Base-by-base conservation (phyloP, 2,888 invertebrate genomes). In the Ptilodon capucinus region DNA sequence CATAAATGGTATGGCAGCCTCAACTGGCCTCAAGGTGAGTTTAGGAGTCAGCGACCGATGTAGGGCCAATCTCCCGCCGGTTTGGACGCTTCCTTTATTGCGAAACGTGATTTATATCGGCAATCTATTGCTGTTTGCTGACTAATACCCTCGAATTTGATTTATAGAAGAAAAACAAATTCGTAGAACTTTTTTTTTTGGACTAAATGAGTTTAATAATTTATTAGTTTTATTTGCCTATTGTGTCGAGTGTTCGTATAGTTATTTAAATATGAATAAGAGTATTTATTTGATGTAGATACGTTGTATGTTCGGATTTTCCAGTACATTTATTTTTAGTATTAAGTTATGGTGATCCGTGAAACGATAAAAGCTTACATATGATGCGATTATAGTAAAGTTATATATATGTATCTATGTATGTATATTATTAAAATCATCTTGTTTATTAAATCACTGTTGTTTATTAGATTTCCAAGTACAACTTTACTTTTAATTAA, bases 1-100 rank as follows among this genome's bases (percentile, higher is more conserved):
- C 55, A 62, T 59, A 56, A 58, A 55, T 48, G 41, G 43, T 72
- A 70, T 60, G 57, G 45, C 48, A 44, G 30, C 36, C 44, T 72
- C 73, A 77, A 77, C n/a, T 60, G 11, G 11, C 30, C 64, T 72
- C 73, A 77, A 77, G 75, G 76, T 76, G 54, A 62, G 48, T 51
- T 45, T 57, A n/a, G 28, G 21, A 25, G 61, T 62, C 51, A 62
- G n/a, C 49, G 60, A 54, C 63, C 60, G 49, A 49, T 17, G 40
- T 48, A 74, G 68, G 68, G 69, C 69, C 63, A 64, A 64, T 67
- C 64, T 72, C 67, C 41, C 53, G 30, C 40, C 44, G 44, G 30
- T 46, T 42, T 42, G 42, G 51, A 44, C 41, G 51, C 46, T 61
- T 58, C 46, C 54, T 59, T 51, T 50, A 47, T 44, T 35, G 35